Conservation (phyloP, 2,797 vertebrate species). For the Cuniculus paca region DNA sequence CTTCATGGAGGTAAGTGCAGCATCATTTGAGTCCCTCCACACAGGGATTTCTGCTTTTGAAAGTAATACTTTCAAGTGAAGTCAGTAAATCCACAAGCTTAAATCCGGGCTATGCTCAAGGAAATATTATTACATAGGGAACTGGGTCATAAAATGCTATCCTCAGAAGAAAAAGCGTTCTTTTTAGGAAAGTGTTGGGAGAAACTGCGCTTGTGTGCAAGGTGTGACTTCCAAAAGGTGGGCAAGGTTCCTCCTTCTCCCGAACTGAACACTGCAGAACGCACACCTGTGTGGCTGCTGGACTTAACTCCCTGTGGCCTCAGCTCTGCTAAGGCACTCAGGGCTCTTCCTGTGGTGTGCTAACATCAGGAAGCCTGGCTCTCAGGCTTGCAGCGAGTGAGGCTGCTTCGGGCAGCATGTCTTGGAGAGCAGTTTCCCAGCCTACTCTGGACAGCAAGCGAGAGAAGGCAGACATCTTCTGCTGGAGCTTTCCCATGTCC, state of each 20-base stretch:
- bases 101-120: neutral
- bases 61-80: slow-evolving; percentile 12
- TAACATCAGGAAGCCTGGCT: neutral
- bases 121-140: neutral
- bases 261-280: neutral
- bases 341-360: neutral
- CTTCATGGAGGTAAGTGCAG: neutral
- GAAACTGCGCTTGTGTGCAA: neutral
- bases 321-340: neutral
- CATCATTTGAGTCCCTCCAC: neutral
- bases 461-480: neutral
- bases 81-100: neutral
- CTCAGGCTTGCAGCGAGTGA: neutral
- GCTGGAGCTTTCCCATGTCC: neutral
- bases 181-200: slow-evolving; percentile 7
- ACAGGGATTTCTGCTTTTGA: neutral
- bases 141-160: neutral
- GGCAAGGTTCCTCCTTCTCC: neutral
- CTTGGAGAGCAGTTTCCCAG: neutral
- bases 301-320: neutral
- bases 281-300: neutral
- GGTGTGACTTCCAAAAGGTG: neutral
- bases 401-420: neutral
- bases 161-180: neutral
- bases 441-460: neutral